Evolutionary conservation across 2,888 invertebrate genomes (phyloP).

Genomic region (Xylota segnis): DNA sequence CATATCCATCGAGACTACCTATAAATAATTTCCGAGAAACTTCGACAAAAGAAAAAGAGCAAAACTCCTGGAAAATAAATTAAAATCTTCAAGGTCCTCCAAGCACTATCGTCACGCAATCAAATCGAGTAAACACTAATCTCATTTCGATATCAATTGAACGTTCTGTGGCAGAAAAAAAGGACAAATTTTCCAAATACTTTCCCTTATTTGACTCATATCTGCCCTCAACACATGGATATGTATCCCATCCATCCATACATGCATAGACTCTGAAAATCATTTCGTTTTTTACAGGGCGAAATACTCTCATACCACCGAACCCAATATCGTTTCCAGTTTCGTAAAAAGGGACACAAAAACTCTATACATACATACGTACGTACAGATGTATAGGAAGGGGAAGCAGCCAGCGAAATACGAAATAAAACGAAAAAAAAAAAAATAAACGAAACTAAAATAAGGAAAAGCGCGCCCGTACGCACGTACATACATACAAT

Average conservation of each 20-base stretch:
- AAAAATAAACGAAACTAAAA: slow-evolving; percentile 3
- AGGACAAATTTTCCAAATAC: slow-evolving; percentile 10
- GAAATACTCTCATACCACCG: slow-evolving; percentile 30
- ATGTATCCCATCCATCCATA: background rate
- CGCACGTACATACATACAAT: slow-evolving; percentile 59
- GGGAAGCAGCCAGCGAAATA: slow-evolving; percentile 6
- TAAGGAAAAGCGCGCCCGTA: slow-evolving; percentile 57
- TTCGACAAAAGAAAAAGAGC: too few relatives aligned
- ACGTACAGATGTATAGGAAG: background rate
- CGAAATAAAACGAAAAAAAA: slow-evolving; percentile 9
- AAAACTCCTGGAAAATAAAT: background rate
- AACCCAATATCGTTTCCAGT: slow-evolving; percentile 56
- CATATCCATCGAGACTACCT: too few relatives aligned
- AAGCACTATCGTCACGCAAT: background rate
- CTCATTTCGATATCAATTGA: background rate
- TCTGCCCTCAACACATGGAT: slow-evolving; percentile 4
- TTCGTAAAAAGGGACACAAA: slow-evolving; percentile 35
- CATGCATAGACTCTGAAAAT: slow-evolving; percentile 17
- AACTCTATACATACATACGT: background rate
- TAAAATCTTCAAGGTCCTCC: background rate
- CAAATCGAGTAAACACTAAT: background rate
- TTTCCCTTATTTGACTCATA: slow-evolving; percentile 18
- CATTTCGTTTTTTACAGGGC: slow-evolving; percentile 28
- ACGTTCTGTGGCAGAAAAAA: background rate
- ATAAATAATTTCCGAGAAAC: too few relatives aligned